phyloP scores from a whole-genome alignment of 2,797 vertebrate species.

The Oophaga sylvatica region DNA sequence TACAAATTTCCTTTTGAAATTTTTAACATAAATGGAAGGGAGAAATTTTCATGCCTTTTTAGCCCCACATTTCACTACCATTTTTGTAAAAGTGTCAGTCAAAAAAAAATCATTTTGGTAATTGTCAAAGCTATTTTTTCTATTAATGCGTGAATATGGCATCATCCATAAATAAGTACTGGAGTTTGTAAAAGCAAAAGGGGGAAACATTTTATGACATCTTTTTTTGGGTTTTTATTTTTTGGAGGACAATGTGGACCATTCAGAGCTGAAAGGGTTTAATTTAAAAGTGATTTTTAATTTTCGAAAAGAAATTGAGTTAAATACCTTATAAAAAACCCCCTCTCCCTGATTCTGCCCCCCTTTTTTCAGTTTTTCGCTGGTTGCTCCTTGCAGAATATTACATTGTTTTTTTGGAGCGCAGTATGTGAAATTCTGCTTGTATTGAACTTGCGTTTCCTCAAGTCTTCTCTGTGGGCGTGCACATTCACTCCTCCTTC shows the following conservation, averaged over 20 bases:
- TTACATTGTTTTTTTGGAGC: no score
- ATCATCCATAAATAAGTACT: neutral
- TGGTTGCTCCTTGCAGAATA: no score
- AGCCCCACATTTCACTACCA: neutral
- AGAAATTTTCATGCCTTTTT: neutral
- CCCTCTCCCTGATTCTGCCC: no score
- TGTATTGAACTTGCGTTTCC: no score
- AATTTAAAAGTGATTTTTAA: no score
- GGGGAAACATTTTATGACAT: neutral
- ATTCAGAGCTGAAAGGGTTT: neutral
- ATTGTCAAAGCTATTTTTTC: no score
- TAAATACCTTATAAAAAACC: no score
- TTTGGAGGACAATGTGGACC: neutral
- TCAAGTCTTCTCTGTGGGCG: no score
- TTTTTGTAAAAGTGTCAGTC: neutral
- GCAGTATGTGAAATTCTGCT: no score
- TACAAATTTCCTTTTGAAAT: slow-evolving; percentile 1
- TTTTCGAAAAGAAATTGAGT: no score
- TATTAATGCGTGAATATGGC: neutral
- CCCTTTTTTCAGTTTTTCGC: no score
- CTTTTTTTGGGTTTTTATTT: neutral
- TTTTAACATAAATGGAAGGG: neutral
- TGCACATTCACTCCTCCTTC: no score
- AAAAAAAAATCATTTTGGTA: neutral
- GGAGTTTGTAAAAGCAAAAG: neutral